Evolutionary conservation across 2,113 vertebrate species (phyloP).

Genomic region (Eublepharis macularius): DNA sequence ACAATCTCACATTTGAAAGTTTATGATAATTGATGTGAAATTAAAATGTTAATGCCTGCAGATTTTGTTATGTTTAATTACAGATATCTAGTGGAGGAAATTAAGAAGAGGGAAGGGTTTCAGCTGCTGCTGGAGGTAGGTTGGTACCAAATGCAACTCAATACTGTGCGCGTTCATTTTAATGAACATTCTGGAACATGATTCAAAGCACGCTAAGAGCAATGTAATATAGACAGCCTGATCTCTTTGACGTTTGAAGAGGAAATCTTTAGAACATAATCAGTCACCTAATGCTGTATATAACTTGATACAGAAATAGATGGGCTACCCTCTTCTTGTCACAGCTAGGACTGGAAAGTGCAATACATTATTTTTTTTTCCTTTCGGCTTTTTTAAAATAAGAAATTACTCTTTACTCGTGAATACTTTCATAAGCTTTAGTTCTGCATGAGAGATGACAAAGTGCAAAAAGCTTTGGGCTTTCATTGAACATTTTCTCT

Average conservation of each 20-base stretch:
- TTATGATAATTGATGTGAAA: neutral
- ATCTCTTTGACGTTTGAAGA: neutral
- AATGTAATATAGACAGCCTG: neutral
- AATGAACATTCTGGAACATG: slow-evolving; percentile 1
- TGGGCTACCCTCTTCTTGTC: neutral
- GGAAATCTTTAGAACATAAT: neutral
- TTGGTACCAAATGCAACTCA: neutral
- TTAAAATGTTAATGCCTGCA: neutral
- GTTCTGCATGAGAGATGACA: neutral
- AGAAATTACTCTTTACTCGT: neutral
- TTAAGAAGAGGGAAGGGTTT: slow-evolving; percentile 82
- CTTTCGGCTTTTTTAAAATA: neutral
- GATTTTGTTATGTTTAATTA: slow-evolving; percentile 49
- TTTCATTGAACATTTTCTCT: neutral
- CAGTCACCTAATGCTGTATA: neutral
- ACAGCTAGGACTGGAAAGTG: neutral
- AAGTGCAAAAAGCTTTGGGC: neutral
- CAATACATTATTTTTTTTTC: neutral
- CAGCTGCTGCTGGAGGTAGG: slow-evolving; percentile 79
- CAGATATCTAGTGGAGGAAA: slow-evolving; percentile 81
- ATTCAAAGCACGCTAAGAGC: neutral
- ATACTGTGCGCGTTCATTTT: neutral
- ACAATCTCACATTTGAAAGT: neutral
- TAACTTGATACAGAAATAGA: neutral
- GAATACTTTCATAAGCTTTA: neutral